Conservation (phyloP, 2,797 vertebrate genomes). For the Ara ararauna region DNA sequence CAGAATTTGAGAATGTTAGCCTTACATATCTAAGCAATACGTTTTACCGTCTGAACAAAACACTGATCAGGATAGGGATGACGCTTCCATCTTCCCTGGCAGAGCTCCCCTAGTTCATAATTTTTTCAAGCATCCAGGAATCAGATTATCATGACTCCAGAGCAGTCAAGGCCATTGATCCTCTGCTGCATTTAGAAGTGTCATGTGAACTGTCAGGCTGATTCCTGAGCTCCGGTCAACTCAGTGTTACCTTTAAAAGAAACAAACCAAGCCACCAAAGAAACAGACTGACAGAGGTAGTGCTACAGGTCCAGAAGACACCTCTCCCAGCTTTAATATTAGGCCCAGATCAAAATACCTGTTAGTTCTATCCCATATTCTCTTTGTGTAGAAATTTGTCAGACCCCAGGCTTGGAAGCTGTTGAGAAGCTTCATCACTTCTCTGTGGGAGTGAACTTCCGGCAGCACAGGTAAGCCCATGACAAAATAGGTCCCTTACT, state of each 20-base stretch:
- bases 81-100: background rate
- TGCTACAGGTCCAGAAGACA: background rate
- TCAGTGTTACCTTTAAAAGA: background rate
- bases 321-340: background rate
- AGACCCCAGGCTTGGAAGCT: background rate
- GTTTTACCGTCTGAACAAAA: background rate
- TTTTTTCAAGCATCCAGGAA: background rate
- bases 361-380: background rate
- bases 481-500: background rate
- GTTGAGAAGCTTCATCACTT: background rate
- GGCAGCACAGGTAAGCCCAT: background rate
- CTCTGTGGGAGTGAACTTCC: rapidly evolving
- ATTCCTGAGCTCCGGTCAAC: background rate
- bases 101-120: background rate
- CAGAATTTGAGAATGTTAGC: background rate
- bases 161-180: background rate
- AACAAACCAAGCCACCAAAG: background rate
- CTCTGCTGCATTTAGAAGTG: background rate
- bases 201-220: background rate
- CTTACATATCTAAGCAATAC: background rate
- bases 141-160: background rate
- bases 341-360: background rate
- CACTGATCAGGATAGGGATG: background rate
- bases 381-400: background rate
- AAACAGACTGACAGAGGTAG: background rate